Percentiles rank a stretch among this genome's conserved stretches.
Conservation (phyloP, 1,140 invertebrate species). For the Drosophila erecta region DNA sequence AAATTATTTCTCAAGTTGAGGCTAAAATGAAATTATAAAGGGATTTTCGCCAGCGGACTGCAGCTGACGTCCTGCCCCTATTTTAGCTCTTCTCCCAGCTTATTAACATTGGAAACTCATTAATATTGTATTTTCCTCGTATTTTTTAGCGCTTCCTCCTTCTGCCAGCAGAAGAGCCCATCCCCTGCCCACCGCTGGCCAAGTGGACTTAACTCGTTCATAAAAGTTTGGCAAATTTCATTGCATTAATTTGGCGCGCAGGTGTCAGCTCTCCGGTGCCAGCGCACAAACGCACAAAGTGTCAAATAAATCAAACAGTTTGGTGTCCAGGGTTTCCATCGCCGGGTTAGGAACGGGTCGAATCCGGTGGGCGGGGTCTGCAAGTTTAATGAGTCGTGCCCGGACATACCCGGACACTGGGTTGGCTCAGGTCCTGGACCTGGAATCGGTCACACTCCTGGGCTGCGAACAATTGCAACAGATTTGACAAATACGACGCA, state of each 20-base stretch:
- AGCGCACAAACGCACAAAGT: constrained; percentile 43
- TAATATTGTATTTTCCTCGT: constrained; percentile 69
- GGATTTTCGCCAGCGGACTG: constrained; percentile 63
- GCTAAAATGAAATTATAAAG: constrained; percentile 80
- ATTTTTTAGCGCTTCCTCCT: constrained; percentile 3
- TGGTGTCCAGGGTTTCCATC: constrained; percentile 12
- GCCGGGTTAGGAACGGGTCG: not conserved
- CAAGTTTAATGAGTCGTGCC: constrained; percentile 64
- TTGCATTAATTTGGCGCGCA: constrained; percentile 75
- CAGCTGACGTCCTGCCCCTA: constrained; percentile 60
- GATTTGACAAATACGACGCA: constrained; percentile 74
- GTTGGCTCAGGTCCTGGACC: constrained; percentile 12
- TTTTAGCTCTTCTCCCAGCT: constrained; percentile 41
- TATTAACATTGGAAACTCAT: constrained; percentile 83
- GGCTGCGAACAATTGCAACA: constrained; percentile 58
- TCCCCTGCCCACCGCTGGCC: constrained; percentile 5
- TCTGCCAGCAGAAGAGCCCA: no score
- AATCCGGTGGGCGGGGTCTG: constrained; percentile 4
- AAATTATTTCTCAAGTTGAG: constrained; percentile 77
- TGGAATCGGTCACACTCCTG: constrained; percentile 26
- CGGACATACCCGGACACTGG: constrained; percentile 20
- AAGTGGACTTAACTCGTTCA: constrained; percentile 66
- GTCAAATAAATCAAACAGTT: constrained; percentile 68
- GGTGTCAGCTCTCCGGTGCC: constrained; percentile 63
- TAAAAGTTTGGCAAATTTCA: constrained; percentile 75